A percentile compares a stretch with the other conserved stretches of the same genome.
These are phyloP conservation scores for Pocillopora meandrina DNA, from an alignment of 92 coral and sea anemone species.

Conservation along the genomic window DNA sequence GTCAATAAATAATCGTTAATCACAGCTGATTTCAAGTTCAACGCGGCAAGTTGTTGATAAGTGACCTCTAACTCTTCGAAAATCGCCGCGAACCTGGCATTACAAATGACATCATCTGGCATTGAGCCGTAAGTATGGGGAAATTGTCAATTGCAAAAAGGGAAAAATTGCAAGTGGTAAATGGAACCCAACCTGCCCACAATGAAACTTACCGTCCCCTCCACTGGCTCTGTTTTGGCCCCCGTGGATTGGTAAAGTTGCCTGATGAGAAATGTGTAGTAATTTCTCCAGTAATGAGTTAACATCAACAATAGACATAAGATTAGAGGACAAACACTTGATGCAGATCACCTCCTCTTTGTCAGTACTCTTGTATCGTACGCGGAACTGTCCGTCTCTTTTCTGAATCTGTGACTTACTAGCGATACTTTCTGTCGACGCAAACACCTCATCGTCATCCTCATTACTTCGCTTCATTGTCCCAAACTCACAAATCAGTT, in stretches of 20 bases:
- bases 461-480: constrained; percentile 77
- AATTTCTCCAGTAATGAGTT: constrained; percentile 72
- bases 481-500: constrained; percentile 93
- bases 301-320: constrained; percentile 77
- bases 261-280: constrained; percentile 74
- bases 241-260: constrained; percentile 77
- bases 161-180: not conserved
- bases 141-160: not conserved
- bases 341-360: constrained; percentile 92
- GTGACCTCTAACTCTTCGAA: too few species aligned
- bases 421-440: constrained; percentile 53
- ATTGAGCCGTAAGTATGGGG: not conserved
- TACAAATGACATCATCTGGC: too few species aligned
- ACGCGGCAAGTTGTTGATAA: too few species aligned
- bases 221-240: constrained; percentile 72
- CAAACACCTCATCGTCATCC: constrained; percentile 84
- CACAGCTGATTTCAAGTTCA: too few species aligned
- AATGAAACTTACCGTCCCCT: constrained; percentile 66
- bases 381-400: constrained; percentile 86
- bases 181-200: not conserved
- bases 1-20: too few species aligned
- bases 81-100: too few species aligned
- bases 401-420: constrained; percentile 66
- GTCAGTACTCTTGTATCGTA: constrained; percentile 95
- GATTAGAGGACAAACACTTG: constrained; percentile 85